Base-by-base conservation (phyloP, 2,888 invertebrate genomes). In the Lasioglossum pauxillum region DNA sequence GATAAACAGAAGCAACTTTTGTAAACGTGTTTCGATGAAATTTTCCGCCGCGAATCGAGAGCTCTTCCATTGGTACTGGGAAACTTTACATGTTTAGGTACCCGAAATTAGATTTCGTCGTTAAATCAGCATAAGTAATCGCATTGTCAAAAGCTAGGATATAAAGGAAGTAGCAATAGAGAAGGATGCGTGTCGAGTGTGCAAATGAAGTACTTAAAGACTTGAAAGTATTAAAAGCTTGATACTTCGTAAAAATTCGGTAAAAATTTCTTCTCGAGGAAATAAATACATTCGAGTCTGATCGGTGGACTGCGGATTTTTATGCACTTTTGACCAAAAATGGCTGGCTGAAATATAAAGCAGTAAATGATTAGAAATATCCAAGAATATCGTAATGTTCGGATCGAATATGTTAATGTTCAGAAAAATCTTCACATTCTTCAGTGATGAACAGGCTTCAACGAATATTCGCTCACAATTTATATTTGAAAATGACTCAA, bases 91-190 rank as follows among this genome's bases (percentile, higher is more conserved):
- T 31, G 64, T 64, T 12, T 57, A 64, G 64, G 64, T 64, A 19
- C 31, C 31, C 8, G 64, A 19, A 2, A 67, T 83, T 85, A 89
- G 83, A 75, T 81, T 73, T 67, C 64, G 77, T 77, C 49, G 60
- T 82, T 44, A 12, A 67, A 38, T 46, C 76, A n/a, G 60, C 57
- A 75, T 16, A 49, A 79, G 60, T 49, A 71, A 41, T 35, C 31
- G n/a, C 31, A 75, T 72, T 60, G 79, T 75, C 73, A 73, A 64
- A 44, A 82, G 31, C 75, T 75, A 79, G 64, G 16, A 35, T 19
- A n/a, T 5, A 69, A 71, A 41, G 60, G 14, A 57, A 73, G 57
- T 78, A 86, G 64, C 67, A 53, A 38, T 67, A 46, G 71, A 38
- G n/a, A 76, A 31, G 35, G 57, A 73, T 31, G 53, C 19, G 60